Evolutionary conservation across 2,888 invertebrate species (phyloP).

Genomic region (Nephrotoma guestfalica): DNA sequence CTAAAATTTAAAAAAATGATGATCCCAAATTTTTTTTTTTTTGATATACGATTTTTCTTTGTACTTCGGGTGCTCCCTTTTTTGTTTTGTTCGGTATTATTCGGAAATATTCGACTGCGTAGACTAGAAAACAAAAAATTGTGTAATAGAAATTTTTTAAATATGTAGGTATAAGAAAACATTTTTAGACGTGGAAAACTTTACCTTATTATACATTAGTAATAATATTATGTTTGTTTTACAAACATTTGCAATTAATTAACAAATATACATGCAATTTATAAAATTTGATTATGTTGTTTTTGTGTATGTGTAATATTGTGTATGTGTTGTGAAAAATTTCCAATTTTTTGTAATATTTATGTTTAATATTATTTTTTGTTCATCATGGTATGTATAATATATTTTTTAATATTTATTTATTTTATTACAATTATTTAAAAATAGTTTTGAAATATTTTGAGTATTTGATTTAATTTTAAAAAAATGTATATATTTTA

Average conservation of each 20-base stretch:
- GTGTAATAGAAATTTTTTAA: background rate
- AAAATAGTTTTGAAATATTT: background rate
- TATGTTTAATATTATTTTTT: background rate
- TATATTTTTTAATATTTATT: background rate
- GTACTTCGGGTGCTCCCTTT: conserved; percentile 8
- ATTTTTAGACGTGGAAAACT: background rate
- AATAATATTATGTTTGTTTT: background rate
- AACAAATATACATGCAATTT: background rate
- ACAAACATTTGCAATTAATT: background rate
- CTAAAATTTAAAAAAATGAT: background rate
- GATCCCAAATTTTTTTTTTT: background rate
- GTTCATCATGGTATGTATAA: background rate
- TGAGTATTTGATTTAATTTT: background rate
- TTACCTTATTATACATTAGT: background rate
- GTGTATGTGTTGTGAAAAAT: background rate
- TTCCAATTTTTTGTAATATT: background rate
- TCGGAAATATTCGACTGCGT: background rate
- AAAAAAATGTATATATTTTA: background rate
- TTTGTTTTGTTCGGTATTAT: conserved; percentile 2
- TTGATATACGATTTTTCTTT: conserved; percentile 6
- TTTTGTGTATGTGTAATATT: background rate
- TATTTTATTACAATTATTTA: background rate
- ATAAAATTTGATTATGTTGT: background rate
- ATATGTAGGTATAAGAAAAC: background rate
- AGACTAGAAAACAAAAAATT: background rate